Evolutionary conservation across 2,888 invertebrate species (phyloP).

Genomic region (Erebia aethiops): DNA sequence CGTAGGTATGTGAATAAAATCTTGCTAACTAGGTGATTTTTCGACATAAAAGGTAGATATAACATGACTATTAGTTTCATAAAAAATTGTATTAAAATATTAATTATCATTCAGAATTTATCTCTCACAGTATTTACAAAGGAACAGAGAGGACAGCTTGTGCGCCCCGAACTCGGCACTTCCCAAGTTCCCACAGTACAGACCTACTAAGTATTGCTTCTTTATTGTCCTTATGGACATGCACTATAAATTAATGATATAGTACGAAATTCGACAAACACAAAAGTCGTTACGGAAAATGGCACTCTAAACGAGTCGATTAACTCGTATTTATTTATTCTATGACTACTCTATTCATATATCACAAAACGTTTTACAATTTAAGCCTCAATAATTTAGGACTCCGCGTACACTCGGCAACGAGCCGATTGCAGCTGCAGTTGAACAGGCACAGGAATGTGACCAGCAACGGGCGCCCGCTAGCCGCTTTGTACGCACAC

Average conservation of each 20-base stretch:
- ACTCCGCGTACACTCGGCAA: slow-evolving; percentile 52
- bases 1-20: slow-evolving; percentile 58
- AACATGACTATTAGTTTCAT: slow-evolving; percentile 66
- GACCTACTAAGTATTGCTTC: slow-evolving; percentile 52
- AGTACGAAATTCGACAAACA: slow-evolving; percentile 58
- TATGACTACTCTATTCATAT: slow-evolving; percentile 73
- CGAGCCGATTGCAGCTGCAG: slow-evolving; percentile 49
- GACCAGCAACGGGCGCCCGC: slow-evolving; percentile 51
- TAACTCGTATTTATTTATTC: slow-evolving; percentile 61
- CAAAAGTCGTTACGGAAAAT: slow-evolving; percentile 69
- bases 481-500: slow-evolving; percentile 41
- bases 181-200: slow-evolving; percentile 45
- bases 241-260: slow-evolving; percentile 54
- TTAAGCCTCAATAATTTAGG: slow-evolving; percentile 66
- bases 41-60: slow-evolving; percentile 60
- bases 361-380: slow-evolving; percentile 79
- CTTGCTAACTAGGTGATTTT: slow-evolving; percentile 61
- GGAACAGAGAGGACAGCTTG: slow-evolving; percentile 45
- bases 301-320: slow-evolving; percentile 74
- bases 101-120: slow-evolving; percentile 73
- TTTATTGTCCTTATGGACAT: slow-evolving; percentile 69
- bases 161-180: slow-evolving; percentile 39
- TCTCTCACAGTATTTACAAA: slow-evolving; percentile 66
- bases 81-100: slow-evolving; percentile 76
- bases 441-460: slow-evolving; percentile 62